Evolutionary conservation across 2,888 invertebrate genomes (phyloP).

Genomic region (Dusona sp.): DNA sequence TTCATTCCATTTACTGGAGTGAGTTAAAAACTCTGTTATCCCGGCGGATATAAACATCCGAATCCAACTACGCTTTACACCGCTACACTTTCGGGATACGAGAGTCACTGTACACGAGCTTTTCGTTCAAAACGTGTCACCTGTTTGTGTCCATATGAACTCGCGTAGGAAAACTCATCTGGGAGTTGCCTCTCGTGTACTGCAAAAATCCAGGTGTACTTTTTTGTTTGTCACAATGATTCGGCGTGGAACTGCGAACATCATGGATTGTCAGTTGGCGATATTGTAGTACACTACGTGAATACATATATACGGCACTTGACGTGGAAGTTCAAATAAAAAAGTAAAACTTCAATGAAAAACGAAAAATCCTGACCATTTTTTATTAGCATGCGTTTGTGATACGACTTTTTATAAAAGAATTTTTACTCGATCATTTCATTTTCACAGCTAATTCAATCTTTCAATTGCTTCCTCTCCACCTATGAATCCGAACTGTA

Average conservation of each 20-base stretch:
- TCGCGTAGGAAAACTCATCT: conserved; percentile 45
- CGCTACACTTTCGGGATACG: background rate
- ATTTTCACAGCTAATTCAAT: background rate
- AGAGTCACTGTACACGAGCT: conserved; percentile 1
- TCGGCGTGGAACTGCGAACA: conserved; percentile 54
- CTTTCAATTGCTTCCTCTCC: background rate
- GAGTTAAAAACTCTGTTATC: conserved; percentile 20
- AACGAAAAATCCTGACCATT: background rate
- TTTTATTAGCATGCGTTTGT: background rate
- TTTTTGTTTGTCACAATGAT: conserved; percentile 32
- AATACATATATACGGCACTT: background rate
- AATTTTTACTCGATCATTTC: background rate
- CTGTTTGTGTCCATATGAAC: background rate
- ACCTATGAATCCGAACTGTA: background rate
- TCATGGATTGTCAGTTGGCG: conserved; percentile 48
- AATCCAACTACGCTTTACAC: background rate
- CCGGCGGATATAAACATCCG: conserved; percentile 11
- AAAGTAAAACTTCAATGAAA: background rate
- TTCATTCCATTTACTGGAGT: background rate
- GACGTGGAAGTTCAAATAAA: background rate
- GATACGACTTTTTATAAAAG: background rate
- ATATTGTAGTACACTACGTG: conserved; percentile 24
- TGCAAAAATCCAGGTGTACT: conserved; percentile 21
- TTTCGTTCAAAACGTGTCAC: background rate
- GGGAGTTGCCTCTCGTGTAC: conserved; percentile 11